Evolutionary conservation across 1,140 invertebrate genomes (phyloP), one percentile per base, ranked within the genome.

Genomic region (Polypedilum vanderplanki): DNA sequence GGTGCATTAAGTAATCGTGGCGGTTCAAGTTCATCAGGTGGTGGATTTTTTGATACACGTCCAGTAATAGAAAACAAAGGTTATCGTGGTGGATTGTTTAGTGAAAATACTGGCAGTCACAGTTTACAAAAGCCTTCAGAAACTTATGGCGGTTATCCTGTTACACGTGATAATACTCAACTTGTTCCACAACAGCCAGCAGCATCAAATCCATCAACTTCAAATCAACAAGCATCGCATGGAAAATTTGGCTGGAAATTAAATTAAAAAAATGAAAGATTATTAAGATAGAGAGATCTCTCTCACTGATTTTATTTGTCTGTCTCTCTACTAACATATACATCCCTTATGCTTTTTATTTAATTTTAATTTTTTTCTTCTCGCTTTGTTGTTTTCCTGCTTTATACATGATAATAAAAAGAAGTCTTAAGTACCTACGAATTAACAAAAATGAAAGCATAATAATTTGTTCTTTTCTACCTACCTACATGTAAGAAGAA

Each of bases 1-100:
- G 65, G 17, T 20, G 65, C 65, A 20, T 70, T 70, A 20, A 70
- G 17, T 57, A 57, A 57, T 57, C 46, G 46, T 10, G 65, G 65
- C 10, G 65, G 65, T 10, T 70, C 65, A 70, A 18, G 65, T 33
- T 33, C 24, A 4, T 8, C 17, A 1, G 65, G 65, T 70, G 65
- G 65, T 22, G 65, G 65, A 20, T 70, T 70, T 70, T 18, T 18
- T 18, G 65, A 70, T 70, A 70, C 65, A 70, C 65, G 65, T 9
- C 65, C 65, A 70, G 20, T 70, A 20, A 70, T 70, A 20, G 65
- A 70, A 70, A 70, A 70, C 18, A 70, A 70, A 20, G 18, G 10
- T 17, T 57, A 1, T 70, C 65, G 65, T 22, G 65, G 65, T 20
- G 5, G 65, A 3, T 70, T 70, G 17, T 70, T 18, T 18, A 20